Conservation (phyloP, 2,888 invertebrate species). For the Lasioglossum leucozonium region DNA sequence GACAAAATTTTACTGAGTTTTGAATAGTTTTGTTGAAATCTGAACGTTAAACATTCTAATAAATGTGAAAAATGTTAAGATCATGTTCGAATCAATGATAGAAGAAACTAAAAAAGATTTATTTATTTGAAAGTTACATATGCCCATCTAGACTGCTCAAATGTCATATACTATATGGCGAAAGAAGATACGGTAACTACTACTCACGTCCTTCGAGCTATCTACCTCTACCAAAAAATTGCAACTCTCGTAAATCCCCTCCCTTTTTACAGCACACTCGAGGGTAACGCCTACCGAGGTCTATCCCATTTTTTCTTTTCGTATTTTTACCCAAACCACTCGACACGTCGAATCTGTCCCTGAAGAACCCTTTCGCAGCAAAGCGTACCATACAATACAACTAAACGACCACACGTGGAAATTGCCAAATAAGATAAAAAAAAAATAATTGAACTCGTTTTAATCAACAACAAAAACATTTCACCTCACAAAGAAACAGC, state of each 20-base stretch:
- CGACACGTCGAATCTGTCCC: neutral
- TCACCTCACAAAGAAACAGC: neutral
- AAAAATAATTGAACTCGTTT: neutral
- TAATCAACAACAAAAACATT: neutral
- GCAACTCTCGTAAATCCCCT: neutral
- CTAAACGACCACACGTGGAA: neutral
- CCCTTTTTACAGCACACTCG: neutral
- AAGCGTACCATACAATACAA: neutral
- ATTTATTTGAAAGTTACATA: neutral
- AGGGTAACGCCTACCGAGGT: neutral
- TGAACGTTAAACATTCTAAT: too few relatives aligned
- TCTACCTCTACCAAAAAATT: neutral
- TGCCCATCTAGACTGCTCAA: neutral
- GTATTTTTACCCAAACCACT: neutral
- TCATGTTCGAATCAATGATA: too few relatives aligned
- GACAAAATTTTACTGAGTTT: neutral
- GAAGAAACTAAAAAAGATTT: too few relatives aligned
- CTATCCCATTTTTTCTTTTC: neutral
- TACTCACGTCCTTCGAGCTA: neutral
- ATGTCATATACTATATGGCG: neutral
- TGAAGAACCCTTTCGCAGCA: neutral
- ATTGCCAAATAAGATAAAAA: neutral
- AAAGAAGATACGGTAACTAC: neutral
- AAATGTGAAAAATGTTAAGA: too few relatives aligned
- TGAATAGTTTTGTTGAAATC: too few relatives aligned